Evolutionary conservation across 2,888 invertebrate genomes (phyloP).

Genomic region (Synanthedon formicaeformis): DNA sequence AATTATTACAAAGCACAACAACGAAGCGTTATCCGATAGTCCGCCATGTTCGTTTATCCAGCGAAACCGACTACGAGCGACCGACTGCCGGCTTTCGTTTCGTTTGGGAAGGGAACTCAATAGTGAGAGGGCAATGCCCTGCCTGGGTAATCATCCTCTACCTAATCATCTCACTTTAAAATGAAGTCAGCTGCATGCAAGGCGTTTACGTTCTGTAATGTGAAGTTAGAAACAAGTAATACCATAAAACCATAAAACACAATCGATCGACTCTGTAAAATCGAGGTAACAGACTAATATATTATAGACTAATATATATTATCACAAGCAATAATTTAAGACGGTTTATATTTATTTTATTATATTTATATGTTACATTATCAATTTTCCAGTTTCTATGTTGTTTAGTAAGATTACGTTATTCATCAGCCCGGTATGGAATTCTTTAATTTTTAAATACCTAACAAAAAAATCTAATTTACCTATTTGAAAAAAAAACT

Average conservation of each 20-base stretch:
- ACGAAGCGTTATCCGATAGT: slow-evolving; percentile 23
- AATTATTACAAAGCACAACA: slow-evolving; percentile 23
- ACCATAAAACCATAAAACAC: too few relatives aligned
- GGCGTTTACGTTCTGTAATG: not conserved
- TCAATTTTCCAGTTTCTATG: too few relatives aligned
- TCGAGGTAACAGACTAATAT: too few relatives aligned
- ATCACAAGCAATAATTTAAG: too few relatives aligned
- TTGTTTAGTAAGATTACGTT: too few relatives aligned
- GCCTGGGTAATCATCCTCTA: slow-evolving; percentile 4
- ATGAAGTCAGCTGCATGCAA: slow-evolving; percentile 20
- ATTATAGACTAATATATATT: too few relatives aligned
- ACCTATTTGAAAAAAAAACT: too few relatives aligned
- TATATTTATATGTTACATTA: too few relatives aligned
- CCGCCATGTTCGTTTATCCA: slow-evolving; percentile 50
- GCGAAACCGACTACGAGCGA: slow-evolving; percentile 21
- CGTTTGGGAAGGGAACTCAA: slow-evolving; percentile 56
- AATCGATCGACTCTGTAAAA: not conserved
- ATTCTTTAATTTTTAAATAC: too few relatives aligned
- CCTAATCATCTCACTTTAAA: slow-evolving; percentile 20
- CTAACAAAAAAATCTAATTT: too few relatives aligned
- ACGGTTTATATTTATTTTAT: too few relatives aligned
- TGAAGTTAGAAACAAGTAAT: slow-evolving; percentile 2
- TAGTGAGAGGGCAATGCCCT: slow-evolving; percentile 66
- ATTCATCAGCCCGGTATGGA: too few relatives aligned
- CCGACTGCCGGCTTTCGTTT: slow-evolving; percentile 11